A percentile compares a stretch with the other conserved stretches of the same genome.
Evolutionary conservation across 2,888 invertebrate genomes (phyloP).

Genomic region (Scaptomyza flava): DNA sequence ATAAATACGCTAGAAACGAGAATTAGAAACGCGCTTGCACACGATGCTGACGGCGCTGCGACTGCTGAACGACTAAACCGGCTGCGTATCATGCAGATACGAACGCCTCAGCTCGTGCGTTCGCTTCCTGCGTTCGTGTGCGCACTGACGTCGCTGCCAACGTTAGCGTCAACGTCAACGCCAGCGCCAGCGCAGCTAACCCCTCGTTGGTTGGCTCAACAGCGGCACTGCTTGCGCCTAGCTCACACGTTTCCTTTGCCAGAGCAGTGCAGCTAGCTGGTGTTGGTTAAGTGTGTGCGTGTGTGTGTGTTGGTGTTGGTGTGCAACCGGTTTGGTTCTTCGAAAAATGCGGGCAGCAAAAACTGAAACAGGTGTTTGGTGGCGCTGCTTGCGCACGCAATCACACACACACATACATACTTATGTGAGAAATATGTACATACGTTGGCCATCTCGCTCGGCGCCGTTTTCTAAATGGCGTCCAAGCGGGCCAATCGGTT

Average conservation of each 20-base stretch:
- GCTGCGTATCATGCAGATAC: slow-evolving; percentile 38
- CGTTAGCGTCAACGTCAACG: slow-evolving; percentile 33
- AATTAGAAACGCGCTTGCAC: slow-evolving; percentile 54
- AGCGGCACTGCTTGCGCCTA: slow-evolving; percentile 20
- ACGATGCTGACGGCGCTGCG: slow-evolving; percentile 81
- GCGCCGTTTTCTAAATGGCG: slow-evolving; percentile 82
- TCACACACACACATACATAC: not conserved
- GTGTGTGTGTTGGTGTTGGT: slow-evolving; percentile 8
- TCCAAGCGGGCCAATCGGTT: slow-evolving; percentile 83
- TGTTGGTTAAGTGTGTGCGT: no score
- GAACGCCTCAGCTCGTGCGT: slow-evolving; percentile 35
- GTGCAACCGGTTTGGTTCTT: slow-evolving; percentile 64
- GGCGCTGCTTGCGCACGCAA: slow-evolving; percentile 57
- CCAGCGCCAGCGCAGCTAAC: slow-evolving; percentile 43
- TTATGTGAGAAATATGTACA: not conserved
- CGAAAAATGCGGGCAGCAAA: slow-evolving; percentile 39
- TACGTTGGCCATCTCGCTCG: slow-evolving; percentile 41
- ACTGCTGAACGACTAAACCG: slow-evolving; percentile 84
- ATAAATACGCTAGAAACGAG: slow-evolving; percentile 39
- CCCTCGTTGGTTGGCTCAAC: slow-evolving; percentile 44
- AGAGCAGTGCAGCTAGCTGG: slow-evolving; percentile 46
- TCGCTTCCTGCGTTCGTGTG: slow-evolving; percentile 18
- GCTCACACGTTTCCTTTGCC: not conserved
- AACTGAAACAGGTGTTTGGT: slow-evolving; percentile 72
- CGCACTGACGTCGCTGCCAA: slow-evolving; percentile 14